A percentile compares a stretch with the other conserved stretches of the same genome.
These are phyloP conservation scores for Agrochola litura DNA, from an alignment of 2,888 invertebrate species.

Conservation along the genomic window DNA sequence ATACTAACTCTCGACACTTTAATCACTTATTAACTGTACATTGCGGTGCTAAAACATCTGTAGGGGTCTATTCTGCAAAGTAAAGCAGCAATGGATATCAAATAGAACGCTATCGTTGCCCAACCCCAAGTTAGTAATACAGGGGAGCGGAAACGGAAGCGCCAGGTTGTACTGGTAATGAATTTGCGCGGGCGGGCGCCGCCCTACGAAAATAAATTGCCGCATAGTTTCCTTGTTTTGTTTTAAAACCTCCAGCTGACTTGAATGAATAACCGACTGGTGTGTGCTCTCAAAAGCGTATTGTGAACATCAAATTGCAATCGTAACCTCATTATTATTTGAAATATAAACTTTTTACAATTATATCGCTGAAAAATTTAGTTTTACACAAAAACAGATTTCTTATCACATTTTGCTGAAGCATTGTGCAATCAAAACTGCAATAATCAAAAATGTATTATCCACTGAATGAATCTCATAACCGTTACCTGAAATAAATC, in stretches of 20 bases:
- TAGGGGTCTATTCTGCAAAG: background rate
- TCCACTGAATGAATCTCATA: conserved; percentile 48
- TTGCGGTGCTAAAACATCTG: conserved; percentile 2
- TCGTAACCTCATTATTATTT: conserved; percentile 25
- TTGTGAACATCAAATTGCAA: conserved; percentile 25
- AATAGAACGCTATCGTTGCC: conserved; percentile 30
- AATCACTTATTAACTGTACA: conserved; percentile 19
- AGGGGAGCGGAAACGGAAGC: conserved; percentile 86
- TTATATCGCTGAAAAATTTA: conserved; percentile 34
- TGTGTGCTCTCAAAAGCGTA: conserved; percentile 56
- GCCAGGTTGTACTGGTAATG: conserved; percentile 87
- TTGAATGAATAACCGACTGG: conserved; percentile 74
- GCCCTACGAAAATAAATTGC: conserved; percentile 86
- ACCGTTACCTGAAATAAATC: conserved; percentile 53
- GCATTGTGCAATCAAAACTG: conserved; percentile 40
- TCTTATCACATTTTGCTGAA: conserved; percentile 41
- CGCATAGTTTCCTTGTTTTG: conserved; percentile 83
- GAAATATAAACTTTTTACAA: conserved; percentile 24
- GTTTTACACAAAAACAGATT: conserved; percentile 41
- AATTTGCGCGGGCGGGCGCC: conserved; percentile 88
- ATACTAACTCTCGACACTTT: conserved; percentile 1
- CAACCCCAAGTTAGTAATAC: conserved; percentile 51
- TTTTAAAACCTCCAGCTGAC: conserved; percentile 82
- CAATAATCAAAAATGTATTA: conserved; percentile 46
- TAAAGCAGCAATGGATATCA: conserved; percentile 68